A percentile compares a stretch with the other conserved stretches of the same genome.
Conservation (phyloP, 2,113 vertebrate species). For the Lophotis ruficrista region DNA sequence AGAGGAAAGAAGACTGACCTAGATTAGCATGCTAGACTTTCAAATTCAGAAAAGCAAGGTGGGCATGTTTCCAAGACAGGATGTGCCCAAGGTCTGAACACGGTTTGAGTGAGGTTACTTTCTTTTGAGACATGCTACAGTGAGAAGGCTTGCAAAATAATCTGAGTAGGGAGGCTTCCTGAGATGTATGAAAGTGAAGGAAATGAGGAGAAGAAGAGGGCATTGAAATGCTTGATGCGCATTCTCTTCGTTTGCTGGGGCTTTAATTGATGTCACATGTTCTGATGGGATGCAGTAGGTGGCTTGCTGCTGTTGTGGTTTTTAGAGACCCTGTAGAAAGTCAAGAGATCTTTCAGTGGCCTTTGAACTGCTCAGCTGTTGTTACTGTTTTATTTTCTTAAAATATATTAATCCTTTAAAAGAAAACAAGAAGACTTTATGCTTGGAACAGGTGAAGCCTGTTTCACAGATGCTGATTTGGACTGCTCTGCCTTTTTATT, state of each 20-base stretch:
- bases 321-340: background rate
- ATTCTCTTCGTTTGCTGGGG: background rate
- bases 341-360: background rate
- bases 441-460: background rate
- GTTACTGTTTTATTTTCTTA: background rate
- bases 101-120: background rate
- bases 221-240: background rate
- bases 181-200: background rate
- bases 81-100: background rate
- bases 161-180: background rate
- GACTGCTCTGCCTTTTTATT: background rate
- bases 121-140: background rate
- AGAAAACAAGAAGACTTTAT: background rate
- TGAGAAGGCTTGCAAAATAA: background rate
- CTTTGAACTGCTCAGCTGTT: background rate
- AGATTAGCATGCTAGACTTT: background rate
- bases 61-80: background rate
- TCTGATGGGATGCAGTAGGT: background rate
- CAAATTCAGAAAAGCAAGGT: background rate
- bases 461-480: background rate
- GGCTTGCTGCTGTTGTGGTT: background rate
- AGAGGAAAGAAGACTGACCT: background rate
- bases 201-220: background rate
- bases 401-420: background rate
- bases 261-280: background rate